Percentiles rank a stretch among this genome's conserved stretches.
Conservation (phyloP, 2,797 vertebrate species). For the Tadarida brasiliensis region DNA sequence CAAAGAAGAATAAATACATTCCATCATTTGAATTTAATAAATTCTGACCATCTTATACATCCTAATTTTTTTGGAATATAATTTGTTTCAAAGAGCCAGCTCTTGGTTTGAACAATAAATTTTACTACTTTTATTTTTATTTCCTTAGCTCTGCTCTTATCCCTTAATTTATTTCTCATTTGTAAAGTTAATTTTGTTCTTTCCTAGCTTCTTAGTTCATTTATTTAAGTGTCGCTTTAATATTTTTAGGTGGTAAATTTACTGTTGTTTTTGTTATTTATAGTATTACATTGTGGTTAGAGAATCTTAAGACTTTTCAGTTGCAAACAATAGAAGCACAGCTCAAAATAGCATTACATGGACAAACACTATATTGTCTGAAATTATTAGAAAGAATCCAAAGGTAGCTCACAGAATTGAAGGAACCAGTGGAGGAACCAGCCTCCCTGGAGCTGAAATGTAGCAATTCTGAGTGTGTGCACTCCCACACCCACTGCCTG, state of each 20-base stretch:
- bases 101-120: conserved; percentile 43
- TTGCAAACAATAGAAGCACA: conserved; percentile 1
- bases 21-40: background rate
- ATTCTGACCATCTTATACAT: background rate
- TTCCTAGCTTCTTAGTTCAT: background rate
- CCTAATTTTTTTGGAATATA: conserved; percentile 18
- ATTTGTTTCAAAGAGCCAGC: conserved; percentile 26
- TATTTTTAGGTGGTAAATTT: background rate
- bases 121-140: conserved; percentile 26
- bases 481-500: background rate
- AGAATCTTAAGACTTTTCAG: conserved; percentile 36
- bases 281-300: background rate
- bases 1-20: background rate
- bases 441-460: background rate
- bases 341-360: background rate
- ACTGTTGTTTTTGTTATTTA: background rate
- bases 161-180: background rate
- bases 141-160: background rate
- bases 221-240: background rate
- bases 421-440: background rate
- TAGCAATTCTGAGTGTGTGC: conserved; percentile 17
- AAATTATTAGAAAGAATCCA: background rate
- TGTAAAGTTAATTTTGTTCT: conserved; percentile 14
- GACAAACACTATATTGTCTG: background rate
- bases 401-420: background rate